Conservation (phyloP, 2,888 invertebrate species). For the Rotaria socialis region DNA sequence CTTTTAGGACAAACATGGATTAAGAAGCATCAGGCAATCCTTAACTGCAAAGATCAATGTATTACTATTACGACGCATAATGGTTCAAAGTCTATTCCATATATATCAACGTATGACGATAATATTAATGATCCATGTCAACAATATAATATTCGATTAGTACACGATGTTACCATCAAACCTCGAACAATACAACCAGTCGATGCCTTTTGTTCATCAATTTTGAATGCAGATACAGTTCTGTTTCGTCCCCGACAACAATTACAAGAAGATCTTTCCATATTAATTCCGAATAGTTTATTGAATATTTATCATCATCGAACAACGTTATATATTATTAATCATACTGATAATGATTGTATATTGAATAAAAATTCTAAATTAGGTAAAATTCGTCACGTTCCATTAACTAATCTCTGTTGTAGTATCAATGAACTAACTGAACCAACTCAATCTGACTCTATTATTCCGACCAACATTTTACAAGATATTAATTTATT, state of each 20-base stretch:
- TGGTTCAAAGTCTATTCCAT: neutral
- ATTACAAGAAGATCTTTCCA: neutral
- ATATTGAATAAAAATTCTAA: neutral
- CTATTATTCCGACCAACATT: neutral
- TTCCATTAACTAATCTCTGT: neutral
- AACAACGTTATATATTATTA: neutral
- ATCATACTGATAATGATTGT: neutral
- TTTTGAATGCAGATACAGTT: neutral
- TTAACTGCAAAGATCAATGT: neutral
- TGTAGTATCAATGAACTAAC: neutral
- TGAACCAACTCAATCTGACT: neutral
- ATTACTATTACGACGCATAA: neutral
- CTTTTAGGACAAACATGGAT: constrained; percentile 2
- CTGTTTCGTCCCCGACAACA: neutral
- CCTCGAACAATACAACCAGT: neutral
- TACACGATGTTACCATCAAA: neutral
- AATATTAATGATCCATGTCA: neutral
- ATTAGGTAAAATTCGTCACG: neutral
- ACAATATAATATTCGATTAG: neutral
- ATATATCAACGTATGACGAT: neutral
- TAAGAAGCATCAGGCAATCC: neutral
- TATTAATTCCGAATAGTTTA: neutral
- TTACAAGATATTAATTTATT: neutral
- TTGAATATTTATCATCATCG: neutral
- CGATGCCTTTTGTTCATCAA: neutral